Evolutionary conservation across 2,797 vertebrate genomes (phyloP), one percentile per base, ranked within the genome.

Genomic region (Bovichtus variegatus): DNA sequence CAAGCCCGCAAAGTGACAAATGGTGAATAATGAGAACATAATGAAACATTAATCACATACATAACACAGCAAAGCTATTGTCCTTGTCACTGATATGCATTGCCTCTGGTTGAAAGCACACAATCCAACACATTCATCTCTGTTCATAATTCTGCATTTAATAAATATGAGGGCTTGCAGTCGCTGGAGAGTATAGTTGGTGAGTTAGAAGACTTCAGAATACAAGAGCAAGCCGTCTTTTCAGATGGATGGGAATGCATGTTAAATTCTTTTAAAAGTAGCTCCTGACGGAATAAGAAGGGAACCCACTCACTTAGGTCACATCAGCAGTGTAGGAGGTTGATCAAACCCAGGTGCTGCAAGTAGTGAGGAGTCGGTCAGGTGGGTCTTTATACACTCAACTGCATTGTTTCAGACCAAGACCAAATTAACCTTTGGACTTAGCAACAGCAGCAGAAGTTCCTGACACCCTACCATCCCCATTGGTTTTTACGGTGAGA

Each of bases 21-120:
- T 12, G 15, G 18, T 34, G 55, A 65, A 19, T 71, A 41, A 65
- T 65, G 54, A 55, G 38, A 55, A 75, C 40, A 71, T 43, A 65
- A 71, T 66, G 34, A 55, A 66, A 43, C n/a, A 66, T 43, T 34
- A 62, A 65, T 23, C 54, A 75, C 16, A 76, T 47, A 31, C 50
- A 44, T 58, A 38, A 29, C 43, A 58, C 64, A 29, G 64, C 36
- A 50, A 51, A 36, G 16, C 19, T 44, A 18, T 4, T 25, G 49
- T 31, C 46, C 19, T 47, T 46, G 53, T 2, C 4, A 9, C 0
- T 53, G 12, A 50, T 49, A 18, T 8, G 3, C 34, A 29, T 23
- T 21, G 31, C 54, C 47, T 53, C 47, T 25, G 23, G n/a, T 21
- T 64, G 12, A 43, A 68, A 46, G 3, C n/a, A 36, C 5, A 58